Base-by-base conservation (phyloP, 64 coral and sea anemone genomes). In the Trachythela sp. region DNA sequence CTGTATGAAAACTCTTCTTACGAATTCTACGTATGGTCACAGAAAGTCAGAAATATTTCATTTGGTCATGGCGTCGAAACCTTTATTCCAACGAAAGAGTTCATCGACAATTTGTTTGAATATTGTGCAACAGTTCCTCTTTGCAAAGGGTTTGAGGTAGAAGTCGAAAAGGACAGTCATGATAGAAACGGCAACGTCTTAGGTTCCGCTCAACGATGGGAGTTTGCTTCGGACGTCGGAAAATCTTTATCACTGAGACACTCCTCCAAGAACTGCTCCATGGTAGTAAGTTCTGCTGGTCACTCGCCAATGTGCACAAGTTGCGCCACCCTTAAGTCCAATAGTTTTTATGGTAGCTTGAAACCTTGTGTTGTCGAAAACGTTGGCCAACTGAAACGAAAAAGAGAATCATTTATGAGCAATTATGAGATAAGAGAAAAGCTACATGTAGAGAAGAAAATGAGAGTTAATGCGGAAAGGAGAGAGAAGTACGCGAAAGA, bases 81-180 rank as follows among this genome's bases (percentile, higher is more conserved):
- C 49, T 52, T 52, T 52, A 11, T 52, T 52, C 49, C 49, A 29
- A 84, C 83, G 20, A 84, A 40, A 40, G 37, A 34, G 36, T 84
- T 84, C 40, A 7, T 84, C 39, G 83, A 84, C 83, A 84, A 84
- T 84, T 35, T 39, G 39, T 84, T 84, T 84, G 83, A 84, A 84
- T 84, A 38, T 40, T 5, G 83, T 84, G 83, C 83, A 22, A 10
- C 83, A 37, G 37, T 84, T 40, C 32, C 37, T 20, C 32, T 38
- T 8, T 84, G 83, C 36, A 9, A 39, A 84, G 83, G 83, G 9
- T 84, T 84, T 40, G 36, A 84, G 11, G 83, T 84, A 38, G 38
- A 84, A 14, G 38, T 84, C 6, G 32, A 84, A 40, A 40, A 40
- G 11, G 11, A 10, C 34, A 40, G 13, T 36, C 34, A 84, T 35